Evolutionary conservation across 2,797 vertebrate genomes (phyloP).

Genomic region (Labroides dimidiatus): DNA sequence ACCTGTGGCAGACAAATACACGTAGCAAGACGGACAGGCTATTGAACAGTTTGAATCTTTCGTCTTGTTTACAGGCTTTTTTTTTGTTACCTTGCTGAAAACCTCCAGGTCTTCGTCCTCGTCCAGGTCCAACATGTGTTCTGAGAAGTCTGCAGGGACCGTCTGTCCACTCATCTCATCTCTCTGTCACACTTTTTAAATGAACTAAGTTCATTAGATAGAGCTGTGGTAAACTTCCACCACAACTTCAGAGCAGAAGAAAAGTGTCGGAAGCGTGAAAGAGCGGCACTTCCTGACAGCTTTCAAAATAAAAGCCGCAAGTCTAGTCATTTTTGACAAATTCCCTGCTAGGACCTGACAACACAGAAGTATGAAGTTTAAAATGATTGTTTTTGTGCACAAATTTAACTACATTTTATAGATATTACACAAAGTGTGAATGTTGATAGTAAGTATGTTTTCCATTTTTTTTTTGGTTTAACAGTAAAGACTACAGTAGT

Average conservation of each 20-base stretch:
- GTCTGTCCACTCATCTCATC: constrained; percentile 80
- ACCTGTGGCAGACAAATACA: constrained; percentile 25
- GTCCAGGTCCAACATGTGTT: constrained; percentile 86
- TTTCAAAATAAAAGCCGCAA: constrained; percentile 53
- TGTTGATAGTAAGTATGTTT: too few species aligned
- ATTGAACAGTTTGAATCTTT: background rate
- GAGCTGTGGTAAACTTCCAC: constrained; percentile 32
- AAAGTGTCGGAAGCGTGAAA: fast-evolving
- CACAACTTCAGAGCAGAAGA: constrained; percentile 19
- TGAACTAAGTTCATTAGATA: constrained; percentile 24
- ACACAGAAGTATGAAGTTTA: too few species aligned
- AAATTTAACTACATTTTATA: too few species aligned
- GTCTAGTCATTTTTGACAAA: fast-evolving
- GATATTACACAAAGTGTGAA: too few species aligned
- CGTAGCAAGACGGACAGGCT: constrained; percentile 10
- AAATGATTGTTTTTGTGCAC: too few species aligned
- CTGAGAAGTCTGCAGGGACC: constrained; percentile 69
- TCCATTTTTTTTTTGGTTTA: too few species aligned
- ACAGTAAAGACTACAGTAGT: too few species aligned
- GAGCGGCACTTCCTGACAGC: fast-evolving
- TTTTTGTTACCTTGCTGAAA: constrained; percentile 90
- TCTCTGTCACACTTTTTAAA: constrained; percentile 8
- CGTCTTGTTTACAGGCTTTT: background rate
- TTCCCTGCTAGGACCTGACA: too few species aligned
- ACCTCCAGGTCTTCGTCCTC: constrained; percentile 96